Percentiles rank a stretch among this genome's conserved stretches.
Conservation (phyloP, 2,888 invertebrate species). For the Catocala fraxini region DNA sequence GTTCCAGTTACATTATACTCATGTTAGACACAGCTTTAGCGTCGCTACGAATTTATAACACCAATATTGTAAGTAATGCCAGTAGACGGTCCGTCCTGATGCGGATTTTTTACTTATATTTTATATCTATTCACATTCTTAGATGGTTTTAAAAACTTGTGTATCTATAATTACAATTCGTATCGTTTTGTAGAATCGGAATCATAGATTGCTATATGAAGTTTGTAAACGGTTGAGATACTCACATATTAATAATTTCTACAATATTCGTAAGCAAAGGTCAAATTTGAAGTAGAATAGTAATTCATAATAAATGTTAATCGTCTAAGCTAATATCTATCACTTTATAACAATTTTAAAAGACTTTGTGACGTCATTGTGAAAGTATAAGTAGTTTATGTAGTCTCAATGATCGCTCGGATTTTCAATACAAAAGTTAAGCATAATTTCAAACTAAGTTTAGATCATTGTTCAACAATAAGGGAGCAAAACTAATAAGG, state of each 20-base stretch:
- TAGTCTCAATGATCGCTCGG: slow-evolving; percentile 1
- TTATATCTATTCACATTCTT: slow-evolving; percentile 37
- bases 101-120: slow-evolving; percentile 68
- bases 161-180: slow-evolving; percentile 15
- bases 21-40: slow-evolving; percentile 51
- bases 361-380: slow-evolving; percentile 6
- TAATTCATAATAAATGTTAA: slow-evolving; percentile 37
- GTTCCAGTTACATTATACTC: slow-evolving; percentile 27
- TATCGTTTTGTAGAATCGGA: slow-evolving; percentile 26
- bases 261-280: slow-evolving; percentile 24
- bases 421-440: background rate
- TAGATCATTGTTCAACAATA: background rate
- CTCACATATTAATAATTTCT: slow-evolving; percentile 26
- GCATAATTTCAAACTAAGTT: background rate
- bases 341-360: slow-evolving; percentile 24
- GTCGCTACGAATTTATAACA: slow-evolving; percentile 69
- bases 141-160: slow-evolving; percentile 24
- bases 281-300: slow-evolving; percentile 45
- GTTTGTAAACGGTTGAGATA: slow-evolving; percentile 18
- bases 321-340: slow-evolving; percentile 25
- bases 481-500: slow-evolving; percentile 8
- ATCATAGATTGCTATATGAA: slow-evolving; percentile 19
- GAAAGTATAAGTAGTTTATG: slow-evolving; percentile 2
- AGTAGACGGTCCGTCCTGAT: slow-evolving; percentile 77
- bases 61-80: slow-evolving; percentile 74